These are phyloP conservation scores for Desmophyllum pertusum DNA, from an alignment of 92 coral and sea anemone genomes.

Conservation along the genomic window DNA sequence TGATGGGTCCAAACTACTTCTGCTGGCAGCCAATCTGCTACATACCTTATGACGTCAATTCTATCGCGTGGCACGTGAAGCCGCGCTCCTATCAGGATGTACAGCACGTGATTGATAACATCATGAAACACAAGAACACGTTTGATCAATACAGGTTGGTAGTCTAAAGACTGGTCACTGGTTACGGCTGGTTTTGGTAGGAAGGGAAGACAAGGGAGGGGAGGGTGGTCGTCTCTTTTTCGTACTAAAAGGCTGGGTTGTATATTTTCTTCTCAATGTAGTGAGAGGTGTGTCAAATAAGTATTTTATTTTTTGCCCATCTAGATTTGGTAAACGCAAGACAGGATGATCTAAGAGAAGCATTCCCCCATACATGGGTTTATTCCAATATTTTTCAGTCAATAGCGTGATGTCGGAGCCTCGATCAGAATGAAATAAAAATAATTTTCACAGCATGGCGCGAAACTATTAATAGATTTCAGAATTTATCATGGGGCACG, in stretches of 20 bases:
- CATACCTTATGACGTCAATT: slow-evolving; percentile 55
- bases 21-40: slow-evolving; percentile 93
- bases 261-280: too few relatives aligned
- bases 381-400: too few relatives aligned
- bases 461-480: too few relatives aligned
- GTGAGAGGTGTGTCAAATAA: too few relatives aligned
- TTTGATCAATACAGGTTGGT: slow-evolving; percentile 86
- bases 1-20: slow-evolving; percentile 95
- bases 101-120: slow-evolving; percentile 60
- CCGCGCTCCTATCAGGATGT: slow-evolving; percentile 79
- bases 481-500: too few relatives aligned
- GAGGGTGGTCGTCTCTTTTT: background rate
- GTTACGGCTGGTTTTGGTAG: background rate
- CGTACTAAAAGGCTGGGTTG: too few relatives aligned
- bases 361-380: too few relatives aligned
- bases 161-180: background rate
- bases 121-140: slow-evolving; percentile 77
- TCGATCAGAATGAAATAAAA: too few relatives aligned
- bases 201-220: background rate
- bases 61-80: slow-evolving; percentile 52
- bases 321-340: too few relatives aligned
- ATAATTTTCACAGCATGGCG: too few relatives aligned
- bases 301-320: background rate
- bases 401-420: too few relatives aligned
- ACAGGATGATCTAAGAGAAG: too few relatives aligned